Base-by-base conservation (phyloP, 2,797 vertebrate genomes). In the Pseudopleuronectes americanus region DNA sequence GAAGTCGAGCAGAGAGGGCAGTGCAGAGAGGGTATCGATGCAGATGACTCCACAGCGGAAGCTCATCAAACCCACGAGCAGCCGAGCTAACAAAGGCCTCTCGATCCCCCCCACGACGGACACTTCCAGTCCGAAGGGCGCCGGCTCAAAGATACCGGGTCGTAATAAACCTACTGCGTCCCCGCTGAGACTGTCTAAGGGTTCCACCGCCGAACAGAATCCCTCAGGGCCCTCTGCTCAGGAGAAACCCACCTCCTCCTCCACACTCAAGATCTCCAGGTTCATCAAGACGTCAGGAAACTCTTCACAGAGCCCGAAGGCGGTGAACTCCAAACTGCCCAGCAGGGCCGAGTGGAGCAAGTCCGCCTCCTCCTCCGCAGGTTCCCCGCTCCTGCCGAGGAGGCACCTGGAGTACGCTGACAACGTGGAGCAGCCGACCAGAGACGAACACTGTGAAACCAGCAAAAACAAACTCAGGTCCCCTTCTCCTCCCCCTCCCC, bases 401-500 rank as follows among this genome's bases (percentile, higher is more conserved):
- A 90, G 86, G 73, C 88, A 93, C 67, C 59, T 82, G 54, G 94
- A 94, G 10, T 84, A 88, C 21, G 65, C 58, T 22, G 92, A 94
- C 60, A 80, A 71, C 6, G 82, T 87, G 16, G 95, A 96, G n/a
- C 89, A 91, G 75, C 95, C 95, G 49, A 95, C 91, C 16, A 94
- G 93, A 92, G 96, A 96, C 71, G 90, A 92, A 49, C 89, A 92
- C 84, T 93, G 92, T 94, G 92, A 90, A 84, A 84, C 90, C 68
- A 85, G 81, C 77, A 71, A 91, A 85, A 92, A 81, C 49, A 87
- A 93, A 84, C 76, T 93, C 78, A 94, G 77, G 80, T 95, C 96
- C 31, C 94, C 95, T 0, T 94, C 95, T 23, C 95, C 95, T 19
- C 96, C 96, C 5, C 80, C 90, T 54, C 94, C 96, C 81, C 96